Base-by-base conservation (phyloP, 2,797 vertebrate genomes). In the Ispidina picta region DNA sequence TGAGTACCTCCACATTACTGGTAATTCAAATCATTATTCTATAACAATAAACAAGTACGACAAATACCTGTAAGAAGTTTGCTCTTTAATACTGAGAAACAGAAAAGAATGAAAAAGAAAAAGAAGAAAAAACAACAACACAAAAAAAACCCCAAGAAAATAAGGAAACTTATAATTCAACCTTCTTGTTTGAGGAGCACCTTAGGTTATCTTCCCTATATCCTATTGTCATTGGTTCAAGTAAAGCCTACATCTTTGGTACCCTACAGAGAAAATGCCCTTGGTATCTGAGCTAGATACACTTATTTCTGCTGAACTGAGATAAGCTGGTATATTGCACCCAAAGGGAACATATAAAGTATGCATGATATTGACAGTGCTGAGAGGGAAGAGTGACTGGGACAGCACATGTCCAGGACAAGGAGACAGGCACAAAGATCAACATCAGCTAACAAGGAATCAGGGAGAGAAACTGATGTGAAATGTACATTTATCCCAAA, bases 401-500 rank as follows among this genome's bases (percentile, higher is more conserved):
- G 16, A 49, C 54, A 26, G 10, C 18, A 22, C 0, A 0, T 1
- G 15, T 20, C 20, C 54, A 65, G 23, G 31, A 74, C 2, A 1
- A 71, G 58, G 17, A 49, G n/a, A 52, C 18, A 5, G 0, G 0
- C n/a, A 13, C 10, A 18, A 22, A 71, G 26, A 31, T 1, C 2
- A 52, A 18, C 22, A 31, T 2, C 16, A 37, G 9, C 29, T 44
- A 13, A 80, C 46, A 69, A 63, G 54, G 80, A 69, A 58, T 14
- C 18, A 31, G 26, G 20, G 8, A 31, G 33, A 64, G 8, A 43
- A 85, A 70, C 1, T 8, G 0, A 20, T n/a, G 12, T 49, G 14
- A 88, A 78, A 37, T 3, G 2, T 0, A 51, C 43, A 33, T 69
- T 74, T 58, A 14, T 18, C 43, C 65, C 23, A 62, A 64, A 35